Evolutionary conservation across 2,888 invertebrate genomes (phyloP).

Genomic region (Siphlonurus alternatus): DNA sequence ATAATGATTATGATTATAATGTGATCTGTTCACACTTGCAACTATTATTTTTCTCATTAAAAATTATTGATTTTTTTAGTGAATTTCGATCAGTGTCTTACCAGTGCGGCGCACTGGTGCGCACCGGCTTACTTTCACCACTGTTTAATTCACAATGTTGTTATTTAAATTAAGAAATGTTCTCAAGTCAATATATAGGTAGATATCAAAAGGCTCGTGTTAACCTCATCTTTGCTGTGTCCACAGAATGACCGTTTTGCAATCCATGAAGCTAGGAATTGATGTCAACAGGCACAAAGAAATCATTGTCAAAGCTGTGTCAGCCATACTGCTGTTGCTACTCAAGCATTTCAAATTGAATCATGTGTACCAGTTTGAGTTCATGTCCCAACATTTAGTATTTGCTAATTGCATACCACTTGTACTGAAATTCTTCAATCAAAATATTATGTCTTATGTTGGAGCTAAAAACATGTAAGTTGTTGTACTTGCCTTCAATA

Average conservation of each 20-base stretch:
- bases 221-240: slow-evolving; percentile 8
- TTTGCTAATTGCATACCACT: slow-evolving; percentile 98
- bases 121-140: no score
- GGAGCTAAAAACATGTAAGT: slow-evolving; percentile 73
- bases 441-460: slow-evolving; percentile 89
- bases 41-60: no score
- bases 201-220: no score
- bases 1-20: no score
- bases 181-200: no score
- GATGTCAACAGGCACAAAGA: slow-evolving; percentile 98
- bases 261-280: slow-evolving; percentile 87
- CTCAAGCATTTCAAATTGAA: slow-evolving; percentile 95
- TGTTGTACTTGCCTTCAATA: slow-evolving; percentile 8
- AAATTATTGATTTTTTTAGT: no score
- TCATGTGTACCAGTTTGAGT: slow-evolving; percentile 98
- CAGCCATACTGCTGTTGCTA: slow-evolving; percentile 73
- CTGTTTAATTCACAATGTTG: background rate
- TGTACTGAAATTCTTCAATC: slow-evolving; percentile 96
- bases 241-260: slow-evolving; percentile 68
- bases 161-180: no score
- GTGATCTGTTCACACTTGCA: no score
- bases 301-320: slow-evolving; percentile 92
- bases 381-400: slow-evolving; percentile 95
- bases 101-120: no score
- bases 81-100: no score